Conservation (phyloP, 2,113 vertebrate genomes). For the Colossoma macropomum region DNA sequence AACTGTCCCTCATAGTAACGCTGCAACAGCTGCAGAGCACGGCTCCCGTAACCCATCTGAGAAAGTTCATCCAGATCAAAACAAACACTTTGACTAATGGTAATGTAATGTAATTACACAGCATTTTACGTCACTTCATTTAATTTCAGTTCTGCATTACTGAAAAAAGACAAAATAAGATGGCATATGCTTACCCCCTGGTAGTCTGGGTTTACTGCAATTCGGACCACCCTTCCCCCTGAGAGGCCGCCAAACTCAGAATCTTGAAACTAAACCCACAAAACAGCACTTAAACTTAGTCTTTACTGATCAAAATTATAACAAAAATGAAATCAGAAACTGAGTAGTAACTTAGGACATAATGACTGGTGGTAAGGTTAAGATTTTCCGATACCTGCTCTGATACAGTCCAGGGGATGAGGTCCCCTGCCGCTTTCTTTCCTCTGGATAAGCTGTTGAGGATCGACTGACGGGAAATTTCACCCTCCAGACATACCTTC, state of each 20-base stretch:
- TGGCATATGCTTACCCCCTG: constrained; percentile 83
- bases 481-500: constrained; percentile 95
- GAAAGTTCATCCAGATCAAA: background rate
- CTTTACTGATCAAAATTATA: no score
- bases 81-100: background rate
- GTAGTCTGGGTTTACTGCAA: constrained; percentile 97
- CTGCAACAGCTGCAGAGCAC: constrained; percentile 88
- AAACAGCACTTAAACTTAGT: constrained; percentile 17
- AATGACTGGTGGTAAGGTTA: background rate
- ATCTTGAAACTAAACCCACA: constrained; percentile 88
- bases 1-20: constrained; percentile 96
- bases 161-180: background rate
- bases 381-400: constrained; percentile 84
- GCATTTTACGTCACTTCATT: background rate
- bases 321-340: no score
- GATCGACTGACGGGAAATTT: constrained; percentile 94
- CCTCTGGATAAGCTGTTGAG: constrained; percentile 93
- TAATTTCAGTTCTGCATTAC: background rate
- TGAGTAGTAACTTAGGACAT: background rate
- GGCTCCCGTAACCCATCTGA: constrained; percentile 97
- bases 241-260: constrained; percentile 92
- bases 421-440: constrained; percentile 94
- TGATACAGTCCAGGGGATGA: constrained; percentile 97
- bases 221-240: constrained; percentile 90
- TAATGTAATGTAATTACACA: no score